Percentiles rank a stretch among this genome's conserved stretches.
These are phyloP conservation scores for Strigamia crassipes DNA, from an alignment of 2,888 invertebrate genomes.

Conservation along the genomic window DNA sequence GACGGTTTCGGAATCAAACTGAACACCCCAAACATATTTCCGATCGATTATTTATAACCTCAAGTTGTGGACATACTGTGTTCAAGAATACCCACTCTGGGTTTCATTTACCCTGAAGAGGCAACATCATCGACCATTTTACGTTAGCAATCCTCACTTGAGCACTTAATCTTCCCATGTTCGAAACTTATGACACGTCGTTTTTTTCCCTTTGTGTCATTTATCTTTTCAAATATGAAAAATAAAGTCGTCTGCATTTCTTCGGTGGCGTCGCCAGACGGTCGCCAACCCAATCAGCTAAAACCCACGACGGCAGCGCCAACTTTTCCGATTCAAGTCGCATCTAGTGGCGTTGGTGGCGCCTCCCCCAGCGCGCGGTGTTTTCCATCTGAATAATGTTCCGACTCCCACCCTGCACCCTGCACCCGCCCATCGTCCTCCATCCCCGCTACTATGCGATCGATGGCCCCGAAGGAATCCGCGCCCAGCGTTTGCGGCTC, in stretches of 20 bases:
- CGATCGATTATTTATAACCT: neutral
- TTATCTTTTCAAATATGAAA: conserved; percentile 34
- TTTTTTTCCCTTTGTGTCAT: conserved; percentile 15
- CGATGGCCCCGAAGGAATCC: conserved; percentile 34
- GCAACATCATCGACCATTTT: neutral
- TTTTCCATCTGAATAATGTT: conserved; percentile 34
- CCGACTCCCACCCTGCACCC: conserved; percentile 9
- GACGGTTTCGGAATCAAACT: neutral
- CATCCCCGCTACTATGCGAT: neutral
- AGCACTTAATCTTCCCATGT: conserved; percentile 24
- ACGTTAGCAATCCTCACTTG: conserved; percentile 3
- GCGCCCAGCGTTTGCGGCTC: conserved; percentile 37
- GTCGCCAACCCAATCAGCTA: conserved; percentile 24
- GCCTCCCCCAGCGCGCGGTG: conserved; percentile 25
- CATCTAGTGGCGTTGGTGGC: conserved; percentile 28
- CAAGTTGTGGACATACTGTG: neutral
- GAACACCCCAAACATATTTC: neutral
- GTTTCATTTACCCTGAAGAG: conserved; percentile 10
- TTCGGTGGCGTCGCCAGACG: conserved; percentile 28
- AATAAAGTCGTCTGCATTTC: conserved; percentile 34
- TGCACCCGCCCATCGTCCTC: conserved; percentile 9
- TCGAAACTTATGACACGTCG: conserved; percentile 28
- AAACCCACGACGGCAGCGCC: conserved; percentile 16
- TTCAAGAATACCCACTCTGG: neutral
- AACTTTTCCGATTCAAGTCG: conserved; percentile 28